A percentile compares a stretch with the other conserved stretches of the same genome.
phyloP scores from a whole-genome alignment of 2,113 vertebrate species.

The Rhinichthys klamathensis region DNA sequence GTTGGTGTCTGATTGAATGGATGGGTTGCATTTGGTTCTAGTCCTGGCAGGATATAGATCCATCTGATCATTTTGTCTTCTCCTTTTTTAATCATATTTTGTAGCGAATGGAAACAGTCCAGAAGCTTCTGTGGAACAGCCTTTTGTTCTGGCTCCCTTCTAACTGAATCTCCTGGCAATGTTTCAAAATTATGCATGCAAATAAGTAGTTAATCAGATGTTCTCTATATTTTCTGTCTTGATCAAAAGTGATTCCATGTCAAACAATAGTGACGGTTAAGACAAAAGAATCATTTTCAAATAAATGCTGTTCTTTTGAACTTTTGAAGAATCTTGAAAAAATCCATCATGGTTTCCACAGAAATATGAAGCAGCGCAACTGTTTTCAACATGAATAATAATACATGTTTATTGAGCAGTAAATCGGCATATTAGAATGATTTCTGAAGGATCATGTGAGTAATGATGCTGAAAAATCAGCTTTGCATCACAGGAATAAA shows the following conservation, averaged over 20 bases:
- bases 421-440: no score
- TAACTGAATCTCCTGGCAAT: background rate
- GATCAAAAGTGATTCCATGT: no score
- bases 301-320: background rate
- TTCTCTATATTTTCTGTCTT: no score
- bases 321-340: no score
- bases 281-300: background rate
- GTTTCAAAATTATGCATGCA: background rate
- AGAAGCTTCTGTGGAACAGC: slow-evolving; percentile 11
- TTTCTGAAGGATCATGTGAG: no score
- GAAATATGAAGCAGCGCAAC: background rate
- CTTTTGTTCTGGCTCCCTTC: background rate
- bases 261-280: background rate
- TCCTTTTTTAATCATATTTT: background rate
- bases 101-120: background rate
- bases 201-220: background rate
- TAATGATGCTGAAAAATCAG: no score
- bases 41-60: background rate
- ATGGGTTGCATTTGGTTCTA: background rate
- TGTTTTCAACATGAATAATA: background rate
- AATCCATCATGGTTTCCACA: background rate
- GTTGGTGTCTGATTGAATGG: background rate
- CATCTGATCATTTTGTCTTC: background rate
- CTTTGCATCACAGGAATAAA: background rate
- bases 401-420: background rate